Evolutionary conservation across 92 coral and sea anemone genomes (phyloP), one percentile per base, ranked within the genome.

Genomic region (Umimayanthus chanpuru): DNA sequence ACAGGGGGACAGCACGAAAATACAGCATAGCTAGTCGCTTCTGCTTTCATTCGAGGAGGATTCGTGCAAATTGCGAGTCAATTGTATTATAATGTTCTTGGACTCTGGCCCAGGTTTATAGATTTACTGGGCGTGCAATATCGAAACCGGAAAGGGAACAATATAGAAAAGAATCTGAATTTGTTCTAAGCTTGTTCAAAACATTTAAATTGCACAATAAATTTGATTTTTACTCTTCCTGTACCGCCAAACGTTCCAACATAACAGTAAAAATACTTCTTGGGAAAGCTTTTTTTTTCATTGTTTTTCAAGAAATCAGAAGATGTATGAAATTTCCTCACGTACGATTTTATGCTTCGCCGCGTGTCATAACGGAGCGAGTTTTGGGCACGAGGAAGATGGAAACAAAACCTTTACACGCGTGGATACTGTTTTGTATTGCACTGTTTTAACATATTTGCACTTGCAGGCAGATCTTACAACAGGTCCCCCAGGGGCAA

Each of bases 51-150:
- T 39, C 32, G 36, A 44, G 66, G 9, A 44, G 50, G 74, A 28
- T 68, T 83, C 87, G 87, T 83, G 78, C 70, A 43, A 29, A 70
- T 83, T 68, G 78, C 77, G 61, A 68, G 32, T 68, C 65, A 58
- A 70, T 29, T 43, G 38, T 20, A 30, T 32, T 32, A 32, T 32
- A 32, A 32, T 32, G 36, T 32, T 32, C 6, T 47, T 68, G 25
- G 77, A 41, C 78, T 83, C 47, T 70, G 78, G 43, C n/a, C 23
- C 30, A 18, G 4, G 38, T 40, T n/a, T 67, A 30, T 28, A 26
- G 56, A 70, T 83, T 68, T 12, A 66, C 41, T 70, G 15, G 26
- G 50, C 16, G 55, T 12, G 14, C 87, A 83, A 83, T 70, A 83
- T 83, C 77, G 26, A n/a, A 61, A 6, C 78, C 78, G 87, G 87